These are phyloP conservation scores for Paraescarpia echinospica DNA, from an alignment of 1,140 invertebrate species.

Conservation along the genomic window DNA sequence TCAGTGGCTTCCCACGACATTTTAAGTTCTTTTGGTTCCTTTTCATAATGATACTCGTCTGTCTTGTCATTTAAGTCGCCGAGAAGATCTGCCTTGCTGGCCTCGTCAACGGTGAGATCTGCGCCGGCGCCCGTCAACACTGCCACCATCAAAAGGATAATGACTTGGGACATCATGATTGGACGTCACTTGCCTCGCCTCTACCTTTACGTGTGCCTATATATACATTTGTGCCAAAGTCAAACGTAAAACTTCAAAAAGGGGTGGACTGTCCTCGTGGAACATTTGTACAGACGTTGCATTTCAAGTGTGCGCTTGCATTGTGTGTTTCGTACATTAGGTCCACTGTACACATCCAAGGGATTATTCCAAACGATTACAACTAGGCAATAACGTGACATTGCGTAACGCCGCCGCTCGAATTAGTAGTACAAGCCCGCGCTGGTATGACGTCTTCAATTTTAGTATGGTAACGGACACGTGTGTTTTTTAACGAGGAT, in stretches of 20 bases:
- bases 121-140: not conserved
- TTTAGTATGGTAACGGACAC: no score
- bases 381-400: no score
- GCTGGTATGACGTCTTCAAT: no score
- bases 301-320: not conserved
- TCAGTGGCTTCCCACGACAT: not conserved
- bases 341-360: no score
- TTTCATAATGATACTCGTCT: not conserved
- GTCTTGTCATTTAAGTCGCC: not conserved
- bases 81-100: not conserved
- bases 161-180: not conserved
- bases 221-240: not conserved
- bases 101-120: not conserved
- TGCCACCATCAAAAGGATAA: not conserved
- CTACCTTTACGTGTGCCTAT: not conserved
- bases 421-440: no score
- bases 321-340: not conserved
- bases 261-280: not conserved
- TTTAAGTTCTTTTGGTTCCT: not conserved
- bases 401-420: no score
- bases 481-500: no score
- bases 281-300: not conserved
- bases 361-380: no score
- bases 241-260: not conserved
- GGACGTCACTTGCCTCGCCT: not conserved